These are phyloP conservation scores for Tokudaia muenninki DNA, from an alignment of 2,797 vertebrate species.

Conservation along the genomic window DNA sequence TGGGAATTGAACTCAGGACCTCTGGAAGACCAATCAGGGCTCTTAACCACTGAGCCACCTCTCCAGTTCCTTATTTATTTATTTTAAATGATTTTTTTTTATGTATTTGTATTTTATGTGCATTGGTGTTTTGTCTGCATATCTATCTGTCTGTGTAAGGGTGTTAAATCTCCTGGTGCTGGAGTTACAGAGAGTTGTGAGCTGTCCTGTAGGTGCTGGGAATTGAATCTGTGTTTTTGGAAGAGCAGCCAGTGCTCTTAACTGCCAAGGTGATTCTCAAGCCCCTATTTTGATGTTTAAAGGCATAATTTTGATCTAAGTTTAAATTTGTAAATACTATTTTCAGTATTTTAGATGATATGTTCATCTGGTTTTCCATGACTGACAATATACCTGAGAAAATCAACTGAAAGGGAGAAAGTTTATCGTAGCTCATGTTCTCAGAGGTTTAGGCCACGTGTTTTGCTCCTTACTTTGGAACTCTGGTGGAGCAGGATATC, in stretches of 20 bases:
- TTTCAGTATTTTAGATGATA: background rate
- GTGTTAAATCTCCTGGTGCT: background rate
- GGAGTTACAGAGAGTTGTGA: background rate
- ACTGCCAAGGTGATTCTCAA: background rate
- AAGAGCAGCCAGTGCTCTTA: background rate
- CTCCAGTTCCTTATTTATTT: background rate
- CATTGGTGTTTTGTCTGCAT: background rate
- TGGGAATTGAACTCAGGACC: background rate
- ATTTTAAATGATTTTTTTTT: background rate
- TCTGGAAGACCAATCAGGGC: background rate
- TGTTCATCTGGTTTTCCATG: background rate
- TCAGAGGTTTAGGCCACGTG: background rate
- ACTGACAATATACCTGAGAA: background rate
- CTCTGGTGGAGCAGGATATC: background rate
- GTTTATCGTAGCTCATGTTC: background rate
- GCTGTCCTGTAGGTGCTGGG: background rate
- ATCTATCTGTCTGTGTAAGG: background rate
- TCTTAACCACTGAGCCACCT: background rate
- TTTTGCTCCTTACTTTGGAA: background rate
- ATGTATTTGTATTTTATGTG: background rate
- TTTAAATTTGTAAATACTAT: background rate
- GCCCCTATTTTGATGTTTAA: background rate
- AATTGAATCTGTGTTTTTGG: background rate
- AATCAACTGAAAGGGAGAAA: background rate
- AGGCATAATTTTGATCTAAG: background rate